Evolutionary conservation across 1,140 invertebrate genomes (phyloP), one percentile per base, ranked within the genome.

Genomic region (Saccostrea cuccullata): DNA sequence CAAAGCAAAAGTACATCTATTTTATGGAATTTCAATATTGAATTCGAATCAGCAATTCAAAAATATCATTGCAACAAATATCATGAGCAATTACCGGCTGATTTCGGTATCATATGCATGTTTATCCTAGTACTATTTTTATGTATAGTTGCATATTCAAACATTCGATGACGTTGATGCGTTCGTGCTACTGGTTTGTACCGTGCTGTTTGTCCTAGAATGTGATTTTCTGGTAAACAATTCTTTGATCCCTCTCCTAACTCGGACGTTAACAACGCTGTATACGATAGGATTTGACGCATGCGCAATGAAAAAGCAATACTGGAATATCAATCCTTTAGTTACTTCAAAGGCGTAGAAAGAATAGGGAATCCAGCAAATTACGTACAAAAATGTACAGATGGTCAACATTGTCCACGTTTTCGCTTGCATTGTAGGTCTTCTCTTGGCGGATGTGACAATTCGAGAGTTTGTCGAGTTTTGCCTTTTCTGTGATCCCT

Each of bases 341-440:
- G 23, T 30, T 26, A 77, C 26, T 8, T 77, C 26, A 15, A 77
- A 77, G 3, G 26, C 26, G 8, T 77, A 5, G 26, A 30, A 2
- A 17, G 13, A 30, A 36, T 30, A 77, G 1, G 70, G 70, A 30
- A 77, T 77, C 70, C 70, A 77, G 9, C 70, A 77, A 11, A 77
- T 36, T 5, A 77, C 26, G 70, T 77, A 77, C 70, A 77, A 26
- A 36, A 77, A 36, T 11, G 70, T 77, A 77, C 70, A 77, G 30
- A 77, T 77, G 23, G 70, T 9, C 15, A 77, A 30, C 70, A 77
- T 77, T 11, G 70, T 77, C 70, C 70, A 77, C 6, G 70, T 77
- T 77, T 77, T 77, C 1, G 70, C 26, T 9, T 77, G 23, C 23
- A 77, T 26, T 4, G 23, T 30, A 5, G 70, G 11, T 13, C 70